Evolutionary conservation across 2,797 vertebrate species (phyloP).

Genomic region (Galagoides demidoff): DNA sequence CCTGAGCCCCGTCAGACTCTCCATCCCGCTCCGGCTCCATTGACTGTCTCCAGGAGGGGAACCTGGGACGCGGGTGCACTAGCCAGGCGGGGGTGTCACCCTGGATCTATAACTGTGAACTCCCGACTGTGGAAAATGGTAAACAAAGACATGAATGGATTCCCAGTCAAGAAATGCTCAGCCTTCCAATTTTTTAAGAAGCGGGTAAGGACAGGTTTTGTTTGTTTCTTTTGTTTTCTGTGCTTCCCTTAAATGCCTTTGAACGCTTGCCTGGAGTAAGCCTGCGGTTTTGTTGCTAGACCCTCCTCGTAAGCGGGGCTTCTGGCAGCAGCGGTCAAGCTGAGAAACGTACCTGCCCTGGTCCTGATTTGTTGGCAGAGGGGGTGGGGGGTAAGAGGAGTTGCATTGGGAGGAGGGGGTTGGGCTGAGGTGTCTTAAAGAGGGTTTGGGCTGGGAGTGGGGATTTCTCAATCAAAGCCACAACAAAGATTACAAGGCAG

Average conservation of each 20-base stretch:
- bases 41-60: constrained; percentile 75
- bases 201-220: constrained; percentile 91
- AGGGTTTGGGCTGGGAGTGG: constrained; percentile 65
- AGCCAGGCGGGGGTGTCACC: constrained; percentile 82
- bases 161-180: constrained; percentile 98
- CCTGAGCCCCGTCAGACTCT: constrained; percentile 72
- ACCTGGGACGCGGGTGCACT: constrained; percentile 80
- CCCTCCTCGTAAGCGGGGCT: background rate
- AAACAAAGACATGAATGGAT: constrained; percentile 95
- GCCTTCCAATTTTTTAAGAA: constrained; percentile 99
- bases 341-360: background rate
- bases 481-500: constrained; percentile 53
- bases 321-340: background rate
- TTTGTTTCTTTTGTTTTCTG: constrained; percentile 71
- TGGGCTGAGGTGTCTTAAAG: constrained; percentile 54
- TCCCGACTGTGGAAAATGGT: constrained; percentile 90
- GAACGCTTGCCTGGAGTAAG: background rate
- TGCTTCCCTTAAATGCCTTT: constrained; percentile 14
- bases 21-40: constrained; percentile 75
- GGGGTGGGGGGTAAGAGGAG: constrained; percentile 23
- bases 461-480: constrained; percentile 54
- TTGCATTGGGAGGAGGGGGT: background rate
- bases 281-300: background rate
- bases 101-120: constrained; percentile 86
- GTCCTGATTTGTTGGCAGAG: background rate